Base-by-base conservation (phyloP, 2,113 vertebrate genomes). In the Caranx melampygus region DNA sequence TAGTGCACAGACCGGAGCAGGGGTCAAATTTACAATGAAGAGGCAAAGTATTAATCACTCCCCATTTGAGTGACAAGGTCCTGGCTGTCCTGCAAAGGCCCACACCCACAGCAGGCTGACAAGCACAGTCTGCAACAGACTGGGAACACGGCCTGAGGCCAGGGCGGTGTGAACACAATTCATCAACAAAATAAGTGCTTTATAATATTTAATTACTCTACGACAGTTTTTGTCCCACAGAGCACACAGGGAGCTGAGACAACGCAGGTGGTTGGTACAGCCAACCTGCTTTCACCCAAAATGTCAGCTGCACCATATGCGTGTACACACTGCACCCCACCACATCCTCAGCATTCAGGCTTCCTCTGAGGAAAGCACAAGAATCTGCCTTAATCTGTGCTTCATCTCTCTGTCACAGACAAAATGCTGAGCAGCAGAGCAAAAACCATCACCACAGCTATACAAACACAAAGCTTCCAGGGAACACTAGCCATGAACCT, bases 341-440 rank as follows among this genome's bases (percentile, higher is more conserved):
- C 72, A 88, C 70, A 83, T 79, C 82, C 60, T 79, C 61, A 58
- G 66, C 18, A 6, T 18, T 59, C 5, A 18, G 2, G 59, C 73
- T 75, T 63, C 69, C 49, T 62, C 72, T 9, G 42, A 33, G 14
- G 40, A 20, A 51, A 42, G 31, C 33, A 31, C 20, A 47, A 52
- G 12, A 58, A 51, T 44, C 21, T 35, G n/a, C 34, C 42, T 16
- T 5, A 18, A 74, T 66, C 49, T 62, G 31, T 1, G 9, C 34
- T 62, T 42, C 16, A 42, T 21, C n/a, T 45, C 5, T 37, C 5
- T 12, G 2, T 33, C 40, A 60, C 3, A 0, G 13, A 67, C 14
- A 47, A 73, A 57, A 26, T 20, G 7, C 14, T 55, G 5, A 37
- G 42, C 55, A 55, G 21, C 54, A 58, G 9, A 64, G 21, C 20